A percentile compares a stretch with the other conserved stretches of the same genome.
phyloP scores from a whole-genome alignment of 2,888 invertebrate genomes.

The Pediacus dermestoides region DNA sequence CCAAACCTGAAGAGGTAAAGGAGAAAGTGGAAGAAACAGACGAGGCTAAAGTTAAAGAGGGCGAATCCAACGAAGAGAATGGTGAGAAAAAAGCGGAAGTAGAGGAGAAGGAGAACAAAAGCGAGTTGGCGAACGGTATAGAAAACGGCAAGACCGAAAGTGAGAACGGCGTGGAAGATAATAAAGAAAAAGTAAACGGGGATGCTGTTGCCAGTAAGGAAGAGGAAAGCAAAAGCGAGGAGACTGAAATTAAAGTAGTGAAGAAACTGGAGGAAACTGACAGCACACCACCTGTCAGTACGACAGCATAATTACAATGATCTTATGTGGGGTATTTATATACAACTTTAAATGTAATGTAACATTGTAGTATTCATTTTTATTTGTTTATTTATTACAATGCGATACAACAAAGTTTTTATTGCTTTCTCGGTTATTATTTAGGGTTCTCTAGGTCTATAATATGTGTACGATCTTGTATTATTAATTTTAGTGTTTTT shows the following conservation, averaged over 20 bases:
- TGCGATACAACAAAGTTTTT: slow-evolving; percentile 13
- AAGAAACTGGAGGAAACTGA: slow-evolving; percentile 53
- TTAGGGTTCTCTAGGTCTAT: slow-evolving; percentile 9
- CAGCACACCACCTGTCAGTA: slow-evolving; percentile 32
- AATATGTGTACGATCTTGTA: background rate
- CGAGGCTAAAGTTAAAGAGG: too few relatives aligned
- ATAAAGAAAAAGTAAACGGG: slow-evolving; percentile 22
- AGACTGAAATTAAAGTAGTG: slow-evolving; percentile 55
- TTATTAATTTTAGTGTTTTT: slow-evolving; percentile 2
- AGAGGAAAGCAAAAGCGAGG: slow-evolving; percentile 21
- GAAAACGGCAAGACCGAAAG: slow-evolving; percentile 25
- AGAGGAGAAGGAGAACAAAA: slow-evolving; percentile 48
- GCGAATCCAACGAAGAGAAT: slow-evolving; percentile 17
- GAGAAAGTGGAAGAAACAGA: too few relatives aligned
- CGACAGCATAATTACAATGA: slow-evolving; percentile 32
- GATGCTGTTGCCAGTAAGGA: slow-evolving; percentile 21
- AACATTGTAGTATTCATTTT: slow-evolving; percentile 29
- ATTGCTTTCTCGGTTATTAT: slow-evolving; percentile 17
- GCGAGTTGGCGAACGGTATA: slow-evolving; percentile 45
- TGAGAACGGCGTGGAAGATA: slow-evolving; percentile 22
- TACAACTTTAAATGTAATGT: slow-evolving; percentile 26
- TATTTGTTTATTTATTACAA: slow-evolving; percentile 15
- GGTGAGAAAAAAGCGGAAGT: slow-evolving; percentile 33
- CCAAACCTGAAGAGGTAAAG: slow-evolving; percentile 11
- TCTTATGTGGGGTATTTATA: slow-evolving; percentile 24